Base-by-base conservation (phyloP, 2,113 vertebrate genomes). In the Pterocles orientalis region DNA sequence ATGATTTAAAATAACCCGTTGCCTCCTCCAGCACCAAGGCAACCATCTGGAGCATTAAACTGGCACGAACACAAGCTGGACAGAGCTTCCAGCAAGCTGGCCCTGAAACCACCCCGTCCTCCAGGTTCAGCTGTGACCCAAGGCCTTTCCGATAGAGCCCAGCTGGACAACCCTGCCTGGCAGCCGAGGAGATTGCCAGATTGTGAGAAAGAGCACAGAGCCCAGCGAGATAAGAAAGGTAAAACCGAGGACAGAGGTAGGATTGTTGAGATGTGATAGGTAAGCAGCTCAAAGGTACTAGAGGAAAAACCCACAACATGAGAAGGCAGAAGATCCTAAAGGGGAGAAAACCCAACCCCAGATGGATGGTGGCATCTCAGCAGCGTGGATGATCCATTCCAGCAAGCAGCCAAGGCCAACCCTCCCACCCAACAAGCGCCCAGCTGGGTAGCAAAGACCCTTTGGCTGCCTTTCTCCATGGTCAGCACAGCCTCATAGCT, bases 121-220 rank as follows among this genome's bases (percentile, higher is more conserved):
- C 56, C 53, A 48, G 41, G 66, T 65, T 73, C 86, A 86, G 82
- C 94, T 86, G 61, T 5, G 6, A 39, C 23, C 88, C 94, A 95
- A 95, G 94, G 90, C 12, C 94, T 83, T 58, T 50, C 58, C 17
- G 90, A 81, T 5, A 25, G 0, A 7, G 83, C 60, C 58, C 88
- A 92, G 88, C 76, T 93, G 86, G 76, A 73, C 28, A 92, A 78
- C 17, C 18, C 50, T 88, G 66, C 45, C 62, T 54, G 65, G 3
- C 28, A 70, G 47, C 50, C 0, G 0, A 69, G 69, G 45, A 58
- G 51, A 9, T 33, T 80, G 75, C 76, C 92, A 90, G 48, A 69
- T 6, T 19, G 86, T 94, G 95, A 81, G 95, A 97, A 88, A 77
- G 29, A 88, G 39, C 88, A 68, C 94, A 97, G 91, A 75, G 72